Conservation (phyloP, 2,113 vertebrate genomes). For the Odontophorus gujanensis region DNA sequence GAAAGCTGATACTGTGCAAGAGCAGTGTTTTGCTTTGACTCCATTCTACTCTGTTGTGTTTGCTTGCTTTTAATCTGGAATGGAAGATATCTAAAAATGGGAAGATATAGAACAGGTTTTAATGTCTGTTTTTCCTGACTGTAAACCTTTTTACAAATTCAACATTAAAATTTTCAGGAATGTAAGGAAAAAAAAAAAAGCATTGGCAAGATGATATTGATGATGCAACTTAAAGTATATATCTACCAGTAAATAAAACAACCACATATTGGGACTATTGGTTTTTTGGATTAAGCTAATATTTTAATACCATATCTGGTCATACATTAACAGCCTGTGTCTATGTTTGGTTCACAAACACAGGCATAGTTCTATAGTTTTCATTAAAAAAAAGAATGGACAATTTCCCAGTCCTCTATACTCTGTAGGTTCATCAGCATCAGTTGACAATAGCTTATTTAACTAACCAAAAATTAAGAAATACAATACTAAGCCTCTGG, state of each 20-base stretch:
- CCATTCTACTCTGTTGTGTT: neutral
- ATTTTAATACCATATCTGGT: neutral
- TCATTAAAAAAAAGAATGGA: neutral
- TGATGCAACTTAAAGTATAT: neutral
- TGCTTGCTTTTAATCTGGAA: neutral
- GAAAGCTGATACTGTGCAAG: neutral
- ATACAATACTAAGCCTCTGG: neutral
- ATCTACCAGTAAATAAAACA: neutral
- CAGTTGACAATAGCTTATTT: neutral
- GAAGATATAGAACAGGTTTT: neutral
- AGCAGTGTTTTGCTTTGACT: neutral
- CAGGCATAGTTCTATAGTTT: neutral
- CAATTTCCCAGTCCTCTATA: neutral
- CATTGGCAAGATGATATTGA: neutral
- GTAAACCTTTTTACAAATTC: neutral
- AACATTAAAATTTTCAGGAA: neutral
- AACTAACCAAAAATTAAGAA: neutral
- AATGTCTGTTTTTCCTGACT: neutral
- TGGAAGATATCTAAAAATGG: neutral
- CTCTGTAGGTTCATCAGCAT: neutral
- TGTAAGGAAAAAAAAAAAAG: neutral
- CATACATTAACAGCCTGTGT: neutral
- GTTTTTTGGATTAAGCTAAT: neutral
- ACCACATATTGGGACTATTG: neutral
- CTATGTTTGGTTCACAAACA: neutral